phyloP scores from a whole-genome alignment of 2,888 invertebrate genomes.

The Habrosyne pyritoides region DNA sequence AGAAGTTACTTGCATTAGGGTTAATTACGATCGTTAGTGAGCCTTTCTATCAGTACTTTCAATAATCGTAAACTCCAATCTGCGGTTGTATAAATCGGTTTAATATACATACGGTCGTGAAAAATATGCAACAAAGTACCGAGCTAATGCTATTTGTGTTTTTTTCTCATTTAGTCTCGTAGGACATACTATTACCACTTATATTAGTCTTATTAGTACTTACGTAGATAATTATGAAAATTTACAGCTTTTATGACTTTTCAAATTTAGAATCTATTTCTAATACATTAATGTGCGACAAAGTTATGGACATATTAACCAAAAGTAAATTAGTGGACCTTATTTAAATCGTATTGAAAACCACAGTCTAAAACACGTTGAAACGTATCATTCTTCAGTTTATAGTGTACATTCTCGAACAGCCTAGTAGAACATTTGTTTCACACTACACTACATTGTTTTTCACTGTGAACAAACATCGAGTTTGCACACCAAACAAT shows the following conservation, averaged over 20 bases:
- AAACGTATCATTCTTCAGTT: too few species aligned
- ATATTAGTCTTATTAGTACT: not conserved
- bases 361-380: too few species aligned
- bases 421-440: not conserved
- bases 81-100: slow-evolving; percentile 64
- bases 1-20: slow-evolving; percentile 38
- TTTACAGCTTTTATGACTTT: not conserved
- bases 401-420: too few species aligned
- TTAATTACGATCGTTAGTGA: slow-evolving; percentile 63
- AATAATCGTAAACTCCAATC: slow-evolving; percentile 77
- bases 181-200: not conserved
- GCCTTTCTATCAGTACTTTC: slow-evolving; percentile 60
- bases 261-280: not conserved
- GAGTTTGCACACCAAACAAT: slow-evolving; percentile 10
- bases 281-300: too few species aligned
- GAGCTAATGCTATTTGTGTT: not conserved
- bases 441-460: not conserved
- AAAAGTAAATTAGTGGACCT: too few species aligned
- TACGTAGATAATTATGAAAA: not conserved
- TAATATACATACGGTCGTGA: slow-evolving; percentile 49
- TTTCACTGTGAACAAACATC: not conserved
- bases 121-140: slow-evolving; percentile 30
- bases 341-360: too few species aligned
- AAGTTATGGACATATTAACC: too few species aligned
- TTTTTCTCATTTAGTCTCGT: not conserved